A percentile compares a stretch with the other conserved stretches of the same genome.
Conservation (phyloP, 2,113 vertebrate genomes). For the Epinephelus cyanopodus region DNA sequence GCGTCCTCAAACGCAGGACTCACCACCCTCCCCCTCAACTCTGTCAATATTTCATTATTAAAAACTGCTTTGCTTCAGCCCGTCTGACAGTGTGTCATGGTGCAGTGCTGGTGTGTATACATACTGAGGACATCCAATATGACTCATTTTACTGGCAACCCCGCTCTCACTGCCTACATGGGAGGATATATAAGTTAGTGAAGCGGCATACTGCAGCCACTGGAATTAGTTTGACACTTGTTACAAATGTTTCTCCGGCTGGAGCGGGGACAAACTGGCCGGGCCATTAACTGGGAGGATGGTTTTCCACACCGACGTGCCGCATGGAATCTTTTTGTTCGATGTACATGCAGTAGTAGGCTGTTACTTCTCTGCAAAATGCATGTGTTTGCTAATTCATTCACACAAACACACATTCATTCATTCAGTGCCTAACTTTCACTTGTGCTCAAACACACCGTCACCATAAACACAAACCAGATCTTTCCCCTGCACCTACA, state of each 20-base stretch:
- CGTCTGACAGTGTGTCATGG: constrained; percentile 29
- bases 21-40: not conserved
- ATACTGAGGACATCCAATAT: constrained; percentile 21
- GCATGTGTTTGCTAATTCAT: not conserved
- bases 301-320: constrained; percentile 7
- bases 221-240: constrained; percentile 24
- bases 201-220: not conserved
- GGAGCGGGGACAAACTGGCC: not conserved
- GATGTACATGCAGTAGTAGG: not conserved
- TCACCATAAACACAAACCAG: not conserved
- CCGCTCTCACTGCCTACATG: constrained; percentile 12
- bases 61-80: constrained; percentile 17
- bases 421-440: not conserved
- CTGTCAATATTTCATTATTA: constrained; percentile 27
- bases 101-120: constrained; percentile 11
- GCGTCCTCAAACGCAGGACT: not conserved
- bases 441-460: not conserved
- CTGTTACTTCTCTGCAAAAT: constrained; percentile 32
- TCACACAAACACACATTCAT: constrained; percentile 17
- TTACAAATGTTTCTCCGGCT: constrained; percentile 4
- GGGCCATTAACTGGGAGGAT: constrained; percentile 34
- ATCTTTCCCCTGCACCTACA: not conserved
- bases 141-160: constrained; percentile 42
- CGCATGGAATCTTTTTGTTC: not conserved
- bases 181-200: not conserved